Evolutionary conservation across 2,888 invertebrate species (phyloP).

Genomic region (Nymphalis urticae): DNA sequence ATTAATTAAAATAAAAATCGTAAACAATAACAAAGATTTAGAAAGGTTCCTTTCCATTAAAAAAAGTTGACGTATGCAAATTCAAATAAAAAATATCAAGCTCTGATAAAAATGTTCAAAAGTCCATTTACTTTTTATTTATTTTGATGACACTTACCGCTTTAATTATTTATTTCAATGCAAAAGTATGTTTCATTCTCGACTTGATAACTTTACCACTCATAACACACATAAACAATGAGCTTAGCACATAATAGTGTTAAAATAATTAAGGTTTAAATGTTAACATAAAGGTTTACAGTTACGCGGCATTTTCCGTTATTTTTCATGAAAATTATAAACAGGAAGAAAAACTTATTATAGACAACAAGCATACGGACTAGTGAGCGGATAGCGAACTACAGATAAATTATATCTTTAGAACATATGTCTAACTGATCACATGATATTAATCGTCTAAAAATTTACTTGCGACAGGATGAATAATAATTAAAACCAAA

Average conservation of each 20-base stretch:
- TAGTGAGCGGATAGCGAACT: slow-evolving; percentile 52
- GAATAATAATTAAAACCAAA: neutral
- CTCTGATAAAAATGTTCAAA: slow-evolving; percentile 1
- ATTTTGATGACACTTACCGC: slow-evolving; percentile 60
- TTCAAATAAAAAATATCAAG: neutral
- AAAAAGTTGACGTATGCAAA: slow-evolving; percentile 3
- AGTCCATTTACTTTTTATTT: slow-evolving; percentile 28
- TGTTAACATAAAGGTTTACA: slow-evolving; percentile 53
- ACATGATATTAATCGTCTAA: slow-evolving; percentile 29
- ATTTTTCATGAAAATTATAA: slow-evolving; percentile 69
- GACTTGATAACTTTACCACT: slow-evolving; percentile 73
- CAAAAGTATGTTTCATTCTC: slow-evolving; percentile 76
- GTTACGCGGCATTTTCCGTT: slow-evolving; percentile 71
- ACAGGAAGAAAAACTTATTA: slow-evolving; percentile 65
- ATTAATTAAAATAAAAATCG: slow-evolving; percentile 16
- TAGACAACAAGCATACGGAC: slow-evolving; percentile 53
- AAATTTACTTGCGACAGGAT: neutral
- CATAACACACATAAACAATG: slow-evolving; percentile 53
- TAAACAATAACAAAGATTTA: slow-evolving; percentile 54
- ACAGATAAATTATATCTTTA: slow-evolving; percentile 40
- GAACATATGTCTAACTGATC: slow-evolving; percentile 28
- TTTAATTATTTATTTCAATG: slow-evolving; percentile 64
- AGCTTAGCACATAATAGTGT: slow-evolving; percentile 29
- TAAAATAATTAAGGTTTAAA: slow-evolving; percentile 35
- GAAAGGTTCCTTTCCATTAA: slow-evolving; percentile 58